These are phyloP conservation scores for Dreissena rostriformis DNA, from an alignment of 1,140 invertebrate genomes.

Conservation along the genomic window DNA sequence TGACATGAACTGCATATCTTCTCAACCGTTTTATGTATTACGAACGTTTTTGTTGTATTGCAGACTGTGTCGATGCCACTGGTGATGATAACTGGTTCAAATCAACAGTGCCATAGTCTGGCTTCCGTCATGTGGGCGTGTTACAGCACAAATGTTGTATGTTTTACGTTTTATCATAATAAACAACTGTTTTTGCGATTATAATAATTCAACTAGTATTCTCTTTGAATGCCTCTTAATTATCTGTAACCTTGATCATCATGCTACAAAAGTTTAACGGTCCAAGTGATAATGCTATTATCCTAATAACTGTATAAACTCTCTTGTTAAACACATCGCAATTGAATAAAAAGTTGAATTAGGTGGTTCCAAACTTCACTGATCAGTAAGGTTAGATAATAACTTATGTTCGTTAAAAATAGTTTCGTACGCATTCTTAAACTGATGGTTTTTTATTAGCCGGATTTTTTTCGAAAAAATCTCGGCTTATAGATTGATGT, in stretches of 20 bases:
- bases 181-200: not conserved
- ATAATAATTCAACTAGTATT: not conserved
- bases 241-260: not conserved
- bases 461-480: no score
- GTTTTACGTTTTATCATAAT: not conserved
- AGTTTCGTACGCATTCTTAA: no score
- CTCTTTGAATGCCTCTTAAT: not conserved
- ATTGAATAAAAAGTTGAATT: not conserved
- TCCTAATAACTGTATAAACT: not conserved
- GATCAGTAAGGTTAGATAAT: no score
- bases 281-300: not conserved
- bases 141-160: slow-evolving; percentile 55
- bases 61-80: slow-evolving; percentile 59
- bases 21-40: no score
- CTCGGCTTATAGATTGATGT: no score
- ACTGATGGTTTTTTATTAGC: no score
- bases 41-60: slow-evolving; percentile 1
- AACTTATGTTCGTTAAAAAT: no score
- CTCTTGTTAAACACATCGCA: no score
- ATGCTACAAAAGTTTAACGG: not conserved
- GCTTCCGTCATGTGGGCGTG: slow-evolving; percentile 59
- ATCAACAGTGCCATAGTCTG: slow-evolving; percentile 51
- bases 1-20: no score
- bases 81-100: slow-evolving; percentile 51
- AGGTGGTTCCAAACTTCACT: not conserved